phyloP scores from a whole-genome alignment of 2,888 invertebrate genomes.

The Lasiommata megera region DNA sequence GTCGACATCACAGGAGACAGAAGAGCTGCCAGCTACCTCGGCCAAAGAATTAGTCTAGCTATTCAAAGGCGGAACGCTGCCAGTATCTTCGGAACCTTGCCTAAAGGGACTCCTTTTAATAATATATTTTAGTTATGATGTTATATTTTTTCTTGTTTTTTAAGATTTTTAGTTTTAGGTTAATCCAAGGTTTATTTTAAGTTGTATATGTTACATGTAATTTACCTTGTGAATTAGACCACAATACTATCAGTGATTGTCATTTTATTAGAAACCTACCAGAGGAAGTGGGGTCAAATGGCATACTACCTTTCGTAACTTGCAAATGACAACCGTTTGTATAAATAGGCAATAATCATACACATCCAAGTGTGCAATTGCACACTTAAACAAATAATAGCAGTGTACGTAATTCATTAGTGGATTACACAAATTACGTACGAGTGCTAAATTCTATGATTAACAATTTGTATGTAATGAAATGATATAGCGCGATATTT shows the following conservation, averaged over 20 bases:
- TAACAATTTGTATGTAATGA: background rate
- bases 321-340: background rate
- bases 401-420: constrained; percentile 1
- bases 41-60: too few species aligned
- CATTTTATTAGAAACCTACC: background rate
- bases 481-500: background rate
- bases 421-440: background rate
- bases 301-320: background rate
- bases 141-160: too few species aligned
- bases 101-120: too few species aligned
- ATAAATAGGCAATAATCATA: background rate
- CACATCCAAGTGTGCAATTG: background rate
- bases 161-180: too few species aligned
- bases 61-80: too few species aligned
- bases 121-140: too few species aligned
- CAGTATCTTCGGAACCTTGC: too few species aligned
- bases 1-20: too few species aligned
- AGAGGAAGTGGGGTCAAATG: background rate
- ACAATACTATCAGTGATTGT: background rate
- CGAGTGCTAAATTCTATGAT: background rate
- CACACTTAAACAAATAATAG: background rate
- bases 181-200: too few species aligned
- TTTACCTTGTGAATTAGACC: background rate
- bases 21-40: too few species aligned
- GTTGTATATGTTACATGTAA: too few species aligned